phyloP scores from a whole-genome alignment of 2,888 invertebrate species.

The Euplexia lucipara region DNA sequence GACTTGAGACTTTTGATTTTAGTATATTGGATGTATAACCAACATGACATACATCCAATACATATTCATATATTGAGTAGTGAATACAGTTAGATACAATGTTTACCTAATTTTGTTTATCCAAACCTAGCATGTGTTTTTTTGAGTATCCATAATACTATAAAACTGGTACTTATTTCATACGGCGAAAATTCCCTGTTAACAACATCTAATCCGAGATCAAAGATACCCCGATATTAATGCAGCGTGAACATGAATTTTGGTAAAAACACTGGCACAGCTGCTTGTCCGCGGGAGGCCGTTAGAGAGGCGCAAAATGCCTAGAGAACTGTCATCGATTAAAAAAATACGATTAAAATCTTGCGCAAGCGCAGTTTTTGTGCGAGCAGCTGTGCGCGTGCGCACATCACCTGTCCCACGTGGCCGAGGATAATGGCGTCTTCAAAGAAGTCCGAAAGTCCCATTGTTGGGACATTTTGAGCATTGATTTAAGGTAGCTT shows the following conservation, averaged over 20 bases:
- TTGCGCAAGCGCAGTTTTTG: constrained; percentile 87
- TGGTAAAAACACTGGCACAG: constrained; percentile 72
- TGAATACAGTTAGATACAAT: too few relatives aligned
- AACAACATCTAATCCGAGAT: constrained; percentile 7
- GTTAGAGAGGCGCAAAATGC: constrained; percentile 83
- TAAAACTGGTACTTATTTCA: too few relatives aligned
- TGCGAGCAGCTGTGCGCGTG: constrained; percentile 88
- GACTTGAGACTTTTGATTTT: too few relatives aligned
- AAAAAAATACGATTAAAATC: constrained; percentile 87
- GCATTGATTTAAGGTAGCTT: constrained; percentile 85
- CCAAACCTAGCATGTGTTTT: too few relatives aligned
- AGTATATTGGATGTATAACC: too few relatives aligned
- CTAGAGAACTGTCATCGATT: constrained; percentile 86
- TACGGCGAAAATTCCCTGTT: background rate
- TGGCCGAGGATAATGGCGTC: constrained; percentile 83
- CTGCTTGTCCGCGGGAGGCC: constrained; percentile 78
- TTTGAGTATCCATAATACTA: too few relatives aligned
- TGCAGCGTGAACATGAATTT: constrained; percentile 68
- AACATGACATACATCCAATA: too few relatives aligned
- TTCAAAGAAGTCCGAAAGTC: constrained; percentile 80
- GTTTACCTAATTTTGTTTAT: too few relatives aligned
- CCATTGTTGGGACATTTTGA: constrained; percentile 77
- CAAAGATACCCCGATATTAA: constrained; percentile 63
- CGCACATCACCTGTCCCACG: constrained; percentile 88
- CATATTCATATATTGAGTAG: too few relatives aligned